Percentiles rank a stretch among this genome's conserved stretches.
phyloP scores from a whole-genome alignment of 2,113 vertebrate species.

The Eudyptes chrysolophus region DNA sequence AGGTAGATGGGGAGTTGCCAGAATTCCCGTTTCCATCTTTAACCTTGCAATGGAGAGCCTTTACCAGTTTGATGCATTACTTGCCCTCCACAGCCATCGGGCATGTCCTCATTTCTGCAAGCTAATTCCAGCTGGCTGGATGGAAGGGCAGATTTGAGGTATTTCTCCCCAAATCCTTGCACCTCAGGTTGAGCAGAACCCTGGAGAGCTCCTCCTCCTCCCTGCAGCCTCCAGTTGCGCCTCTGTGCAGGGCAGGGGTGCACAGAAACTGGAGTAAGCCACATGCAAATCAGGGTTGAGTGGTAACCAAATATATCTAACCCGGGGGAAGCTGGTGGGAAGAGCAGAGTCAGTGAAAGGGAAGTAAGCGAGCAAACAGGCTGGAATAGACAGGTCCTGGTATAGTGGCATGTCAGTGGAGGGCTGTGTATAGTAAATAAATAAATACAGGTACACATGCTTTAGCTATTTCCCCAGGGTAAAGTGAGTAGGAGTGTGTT shows the following conservation, averaged over 20 bases:
- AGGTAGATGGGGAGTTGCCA: neutral
- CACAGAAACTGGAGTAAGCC: neutral
- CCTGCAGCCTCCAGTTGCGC: fast-evolving
- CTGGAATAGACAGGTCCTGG: neutral
- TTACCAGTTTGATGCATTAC: neutral
- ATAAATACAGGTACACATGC: neutral
- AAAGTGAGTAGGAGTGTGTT: neutral
- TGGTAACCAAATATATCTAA: neutral
- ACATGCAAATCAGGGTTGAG: neutral
- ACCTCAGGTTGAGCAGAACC: slow-evolving; percentile 51
- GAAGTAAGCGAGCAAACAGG: neutral
- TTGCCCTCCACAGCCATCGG: neutral
- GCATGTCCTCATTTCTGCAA: neutral
- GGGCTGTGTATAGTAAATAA: neutral
- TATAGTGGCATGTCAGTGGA: neutral
- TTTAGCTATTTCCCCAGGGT: neutral
- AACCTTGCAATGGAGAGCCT: neutral
- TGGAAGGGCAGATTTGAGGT: neutral
- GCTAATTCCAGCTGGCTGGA: neutral
- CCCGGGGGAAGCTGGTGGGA: neutral
- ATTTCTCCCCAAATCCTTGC: neutral
- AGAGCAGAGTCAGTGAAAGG: neutral
- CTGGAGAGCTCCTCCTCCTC: slow-evolving; percentile 54
- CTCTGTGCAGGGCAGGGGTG: neutral
- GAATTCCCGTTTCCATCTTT: neutral